These are phyloP conservation scores for Gymnothorax javanicus DNA, from an alignment of 2,797 vertebrate species.

Conservation along the genomic window DNA sequence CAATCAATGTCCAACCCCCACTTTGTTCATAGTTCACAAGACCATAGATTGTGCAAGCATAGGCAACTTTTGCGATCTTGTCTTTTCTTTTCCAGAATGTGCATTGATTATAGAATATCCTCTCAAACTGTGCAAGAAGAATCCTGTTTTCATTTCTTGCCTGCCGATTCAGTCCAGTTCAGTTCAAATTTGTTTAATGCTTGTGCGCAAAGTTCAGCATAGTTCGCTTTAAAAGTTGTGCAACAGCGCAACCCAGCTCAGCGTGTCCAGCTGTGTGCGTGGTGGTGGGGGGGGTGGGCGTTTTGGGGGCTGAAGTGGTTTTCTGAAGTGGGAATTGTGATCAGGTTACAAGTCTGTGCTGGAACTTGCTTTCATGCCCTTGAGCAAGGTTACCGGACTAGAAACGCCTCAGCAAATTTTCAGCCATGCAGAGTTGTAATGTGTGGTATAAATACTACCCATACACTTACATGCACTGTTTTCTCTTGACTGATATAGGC, in stretches of 20 bases:
- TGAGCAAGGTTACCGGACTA: constrained; percentile 12
- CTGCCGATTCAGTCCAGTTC: background rate
- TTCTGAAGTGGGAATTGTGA: background rate
- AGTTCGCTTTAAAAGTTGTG: background rate
- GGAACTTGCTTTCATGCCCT: constrained; percentile 1
- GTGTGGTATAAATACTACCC: background rate
- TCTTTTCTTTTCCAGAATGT: background rate
- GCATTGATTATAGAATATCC: background rate
- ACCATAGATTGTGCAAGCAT: background rate
- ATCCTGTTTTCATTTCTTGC: background rate
- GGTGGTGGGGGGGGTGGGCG: background rate
- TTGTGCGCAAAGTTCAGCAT: background rate
- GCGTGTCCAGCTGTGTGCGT: background rate
- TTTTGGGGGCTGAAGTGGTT: background rate
- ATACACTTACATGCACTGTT: background rate
- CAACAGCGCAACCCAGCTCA: background rate
- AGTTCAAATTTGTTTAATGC: background rate
- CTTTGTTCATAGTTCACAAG: background rate
- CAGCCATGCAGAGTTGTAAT: background rate
- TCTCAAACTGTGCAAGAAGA: background rate
- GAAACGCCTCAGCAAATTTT: background rate
- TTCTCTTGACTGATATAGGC: background rate
- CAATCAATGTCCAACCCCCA: background rate
- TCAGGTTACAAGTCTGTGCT: constrained; percentile 12
- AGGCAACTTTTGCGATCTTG: background rate